Evolutionary conservation across 1,140 invertebrate genomes (phyloP), one percentile per base, ranked within the genome.

Genomic region (Tetramorium simillimum): DNA sequence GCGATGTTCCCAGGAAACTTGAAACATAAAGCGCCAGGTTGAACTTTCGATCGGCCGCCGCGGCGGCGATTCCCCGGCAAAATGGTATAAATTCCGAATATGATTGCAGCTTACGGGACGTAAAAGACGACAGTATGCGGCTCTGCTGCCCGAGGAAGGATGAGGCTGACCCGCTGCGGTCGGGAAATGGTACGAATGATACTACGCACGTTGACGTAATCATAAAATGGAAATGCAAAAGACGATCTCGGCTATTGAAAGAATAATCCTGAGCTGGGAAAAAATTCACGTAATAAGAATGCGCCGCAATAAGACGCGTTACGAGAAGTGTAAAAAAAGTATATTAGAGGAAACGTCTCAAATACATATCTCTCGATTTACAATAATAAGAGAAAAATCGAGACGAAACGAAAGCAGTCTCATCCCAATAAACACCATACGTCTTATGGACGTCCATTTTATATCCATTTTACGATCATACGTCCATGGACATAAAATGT

Each of bases 111-210:
- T 40, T 90, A 14, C 69, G 28, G 28, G 67, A 63, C 72, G 60
- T 87, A 73, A 81, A 89, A 49, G 85, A 90, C 62, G 88, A 90
- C 51, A 89, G 28, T 14, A 90, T 90, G 89, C 72, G 24, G 85
- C 88, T 89, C 18, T 89, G 86, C 16, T 82, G 84, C 28, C 84
- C 88, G 37, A 49, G 69, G 24, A 78, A 49, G 10, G 72, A 78
- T 70, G 82, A 88, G 3, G 12, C 24, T 21, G 43, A 62, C 43
- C n/a, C 85, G 58, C 16, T 63, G 33, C 76, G 33, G 53, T 16
- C 65, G 21, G 49, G 16, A 73, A 84, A 75, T 49, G 80, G 80
- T 84, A 75, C 40, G 69, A 18, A 73, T 46, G 24, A 60, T 58
- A 60, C 18, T 60, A 33, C 4, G 10, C 18, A 49, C 49, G 37